Percentiles rank a stretch among this genome's conserved stretches.
Evolutionary conservation across 2,888 invertebrate species (phyloP).

Genomic region (Dicyrtoma fusca): DNA sequence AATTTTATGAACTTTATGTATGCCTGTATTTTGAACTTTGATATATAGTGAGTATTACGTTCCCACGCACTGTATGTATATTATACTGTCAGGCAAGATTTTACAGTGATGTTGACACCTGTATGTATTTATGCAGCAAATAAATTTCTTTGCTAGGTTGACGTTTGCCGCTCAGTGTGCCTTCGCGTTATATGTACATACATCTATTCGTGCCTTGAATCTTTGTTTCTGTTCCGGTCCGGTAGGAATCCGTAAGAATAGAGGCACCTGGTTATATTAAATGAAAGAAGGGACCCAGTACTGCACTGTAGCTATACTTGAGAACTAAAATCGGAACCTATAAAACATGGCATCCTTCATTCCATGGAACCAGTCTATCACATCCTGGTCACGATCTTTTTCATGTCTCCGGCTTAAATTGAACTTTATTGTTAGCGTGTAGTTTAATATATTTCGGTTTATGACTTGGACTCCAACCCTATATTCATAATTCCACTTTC

Average conservation of each 20-base stretch:
- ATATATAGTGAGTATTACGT: too few relatives aligned
- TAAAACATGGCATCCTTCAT: background rate
- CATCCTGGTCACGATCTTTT: conserved; percentile 30
- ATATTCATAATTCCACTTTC: background rate
- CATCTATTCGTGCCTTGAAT: background rate
- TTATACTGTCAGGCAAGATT: too few relatives aligned
- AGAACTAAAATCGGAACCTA: background rate
- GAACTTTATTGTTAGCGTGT: conserved; percentile 25
- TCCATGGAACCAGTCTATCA: conserved; percentile 9
- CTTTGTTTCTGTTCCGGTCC: conserved; percentile 17
- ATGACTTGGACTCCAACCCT: too few relatives aligned
- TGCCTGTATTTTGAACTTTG: too few relatives aligned
- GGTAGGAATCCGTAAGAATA: background rate
- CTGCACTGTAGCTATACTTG: background rate
- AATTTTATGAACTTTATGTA: too few relatives aligned
- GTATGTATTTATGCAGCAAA: conserved; percentile 5
- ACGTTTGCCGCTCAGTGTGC: conserved; percentile 21
- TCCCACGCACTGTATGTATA: too few relatives aligned
- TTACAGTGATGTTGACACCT: background rate
- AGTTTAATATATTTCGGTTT: conserved; percentile 23
- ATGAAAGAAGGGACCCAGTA: background rate
- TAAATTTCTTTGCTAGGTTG: conserved; percentile 15
- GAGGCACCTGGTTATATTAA: background rate
- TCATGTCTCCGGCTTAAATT: conserved; percentile 30
- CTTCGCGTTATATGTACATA: conserved; percentile 6